Evolutionary conservation across 2,113 vertebrate genomes (phyloP).

Genomic region (Stegostoma tigrinum): DNA sequence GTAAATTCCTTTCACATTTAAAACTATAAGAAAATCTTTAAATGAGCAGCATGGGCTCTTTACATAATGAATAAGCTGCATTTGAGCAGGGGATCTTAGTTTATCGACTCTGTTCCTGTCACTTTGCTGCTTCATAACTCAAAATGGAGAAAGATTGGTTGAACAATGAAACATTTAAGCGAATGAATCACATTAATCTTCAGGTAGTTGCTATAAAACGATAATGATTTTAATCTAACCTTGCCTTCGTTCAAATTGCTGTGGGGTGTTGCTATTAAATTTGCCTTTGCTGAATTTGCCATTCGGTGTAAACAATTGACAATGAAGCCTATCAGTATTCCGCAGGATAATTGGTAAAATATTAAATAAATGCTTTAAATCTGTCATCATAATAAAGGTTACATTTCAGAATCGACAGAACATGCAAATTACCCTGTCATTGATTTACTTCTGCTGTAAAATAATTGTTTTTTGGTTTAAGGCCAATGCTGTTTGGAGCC

Average conservation of each 20-base stretch:
- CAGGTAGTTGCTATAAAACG: neutral
- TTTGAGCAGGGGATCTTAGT: neutral
- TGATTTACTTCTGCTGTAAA: neutral
- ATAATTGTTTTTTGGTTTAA: neutral
- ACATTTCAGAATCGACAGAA: conserved; percentile 10
- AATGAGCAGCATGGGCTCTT: neutral
- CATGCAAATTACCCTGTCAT: neutral
- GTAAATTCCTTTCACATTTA: neutral
- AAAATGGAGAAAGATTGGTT: neutral
- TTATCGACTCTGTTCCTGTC: no score
- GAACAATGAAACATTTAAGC: neutral
- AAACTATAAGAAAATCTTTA: neutral
- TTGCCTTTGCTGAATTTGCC: neutral
- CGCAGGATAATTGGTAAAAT: neutral
- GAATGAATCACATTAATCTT: neutral
- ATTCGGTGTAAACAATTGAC: neutral
- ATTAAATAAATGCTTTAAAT: conserved; percentile 22
- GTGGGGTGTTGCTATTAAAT: neutral
- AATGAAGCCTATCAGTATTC: neutral
- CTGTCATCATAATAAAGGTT: conserved; percentile 25
- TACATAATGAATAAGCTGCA: neutral
- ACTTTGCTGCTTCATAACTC: neutral
- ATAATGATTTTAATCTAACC: conserved; percentile 7
- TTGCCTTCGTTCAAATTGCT: neutral
- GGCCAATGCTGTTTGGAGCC: neutral